Conservation (phyloP, 92 coral and sea anemone genomes). For the Porites evermanni region DNA sequence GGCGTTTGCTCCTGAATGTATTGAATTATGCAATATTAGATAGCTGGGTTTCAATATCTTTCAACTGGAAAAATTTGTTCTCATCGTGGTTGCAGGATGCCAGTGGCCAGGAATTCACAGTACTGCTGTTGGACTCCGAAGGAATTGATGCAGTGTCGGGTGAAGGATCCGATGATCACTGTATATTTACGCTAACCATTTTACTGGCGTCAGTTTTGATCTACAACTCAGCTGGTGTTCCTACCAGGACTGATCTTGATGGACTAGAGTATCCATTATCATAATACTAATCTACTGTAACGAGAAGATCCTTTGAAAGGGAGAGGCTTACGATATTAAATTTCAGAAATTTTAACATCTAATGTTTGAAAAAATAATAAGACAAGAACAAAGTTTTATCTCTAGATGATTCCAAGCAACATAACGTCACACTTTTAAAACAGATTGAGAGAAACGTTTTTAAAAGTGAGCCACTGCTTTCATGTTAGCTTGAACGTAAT, state of each 20-base stretch:
- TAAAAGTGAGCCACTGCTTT: no score
- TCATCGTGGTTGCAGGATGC: slow-evolving; percentile 10
- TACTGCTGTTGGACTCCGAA: slow-evolving; percentile 85
- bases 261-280: slow-evolving; percentile 72
- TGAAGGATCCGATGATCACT: slow-evolving; percentile 70
- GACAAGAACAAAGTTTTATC: no score
- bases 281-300: no score
- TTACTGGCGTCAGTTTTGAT: slow-evolving; percentile 77
- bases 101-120: slow-evolving; percentile 74
- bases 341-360: no score
- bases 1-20: not conserved
- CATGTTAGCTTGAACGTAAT: no score
- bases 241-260: slow-evolving; percentile 77
- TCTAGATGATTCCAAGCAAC: no score
- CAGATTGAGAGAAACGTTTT: no score
- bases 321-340: no score
- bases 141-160: slow-evolving; percentile 82
- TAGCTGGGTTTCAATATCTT: not conserved
- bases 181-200: slow-evolving; percentile 75
- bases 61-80: not conserved
- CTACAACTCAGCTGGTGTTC: slow-evolving; percentile 80
- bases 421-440: no score
- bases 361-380: no score
- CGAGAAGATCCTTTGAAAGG: no score
- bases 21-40: not conserved